Conservation (phyloP, 2,113 vertebrate species). For the Hippocampus comes region DNA sequence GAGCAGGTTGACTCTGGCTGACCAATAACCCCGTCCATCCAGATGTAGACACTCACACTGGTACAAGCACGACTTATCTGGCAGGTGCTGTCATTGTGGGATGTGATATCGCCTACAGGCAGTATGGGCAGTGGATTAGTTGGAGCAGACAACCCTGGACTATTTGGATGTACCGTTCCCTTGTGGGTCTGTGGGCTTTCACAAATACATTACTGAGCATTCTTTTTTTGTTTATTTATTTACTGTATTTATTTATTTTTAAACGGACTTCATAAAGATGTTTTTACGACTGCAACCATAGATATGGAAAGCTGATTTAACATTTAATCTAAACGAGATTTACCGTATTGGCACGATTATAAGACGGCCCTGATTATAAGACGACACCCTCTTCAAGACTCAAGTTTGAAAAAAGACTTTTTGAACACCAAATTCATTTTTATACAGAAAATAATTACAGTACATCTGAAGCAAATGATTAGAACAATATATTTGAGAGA, state of each 20-base stretch:
- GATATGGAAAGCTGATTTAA: not conserved
- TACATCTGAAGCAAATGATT: too few species aligned
- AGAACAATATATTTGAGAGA: too few species aligned
- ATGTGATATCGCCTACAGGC: conserved; percentile 16
- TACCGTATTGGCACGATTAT: too few species aligned
- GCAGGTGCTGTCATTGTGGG: conserved; percentile 27
- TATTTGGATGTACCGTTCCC: not conserved
- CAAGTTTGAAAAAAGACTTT: too few species aligned
- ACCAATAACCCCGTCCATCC: not conserved
- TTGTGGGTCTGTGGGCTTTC: not conserved
- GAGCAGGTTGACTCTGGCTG: not conserved
- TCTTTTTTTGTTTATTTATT: not conserved
- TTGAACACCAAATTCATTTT: too few species aligned
- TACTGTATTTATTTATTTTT: not conserved
- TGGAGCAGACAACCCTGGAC: conserved; percentile 9
- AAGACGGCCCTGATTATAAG: too few species aligned
- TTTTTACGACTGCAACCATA: not conserved
- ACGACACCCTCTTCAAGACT: too few species aligned
- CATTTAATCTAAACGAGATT: not conserved
- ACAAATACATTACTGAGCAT: not conserved
- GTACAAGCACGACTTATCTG: conserved; percentile 20
- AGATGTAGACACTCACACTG: conserved; percentile 25
- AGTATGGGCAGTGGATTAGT: conserved; percentile 21
- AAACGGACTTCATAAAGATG: not conserved
- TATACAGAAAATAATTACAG: too few species aligned